Percentiles rank a stretch among this genome's conserved stretches.
phyloP scores from a whole-genome alignment of 1,140 invertebrate genomes.

The Bradysia coprophila region DNA sequence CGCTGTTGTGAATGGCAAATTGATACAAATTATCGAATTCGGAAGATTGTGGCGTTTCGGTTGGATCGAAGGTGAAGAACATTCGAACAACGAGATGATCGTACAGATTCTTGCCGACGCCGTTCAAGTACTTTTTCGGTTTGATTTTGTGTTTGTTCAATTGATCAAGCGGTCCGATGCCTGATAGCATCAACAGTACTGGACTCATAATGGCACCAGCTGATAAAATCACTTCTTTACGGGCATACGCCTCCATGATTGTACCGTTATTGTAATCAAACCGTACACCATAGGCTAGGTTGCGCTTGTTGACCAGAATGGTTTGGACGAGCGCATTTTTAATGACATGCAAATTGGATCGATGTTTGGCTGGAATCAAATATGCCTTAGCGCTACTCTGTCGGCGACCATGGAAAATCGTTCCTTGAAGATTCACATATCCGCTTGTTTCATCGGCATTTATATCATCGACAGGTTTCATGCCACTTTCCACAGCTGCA shows the following conservation, averaged over 20 bases:
- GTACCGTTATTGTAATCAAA: conserved; percentile 44
- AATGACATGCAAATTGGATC: conserved; percentile 51
- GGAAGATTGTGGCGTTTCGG: conserved; percentile 54
- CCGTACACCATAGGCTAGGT: conserved; percentile 53
- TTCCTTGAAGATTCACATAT: conserved; percentile 24
- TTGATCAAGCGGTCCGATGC: conserved; percentile 31
- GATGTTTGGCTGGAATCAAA: conserved; percentile 42
- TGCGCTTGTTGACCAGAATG: conserved; percentile 48
- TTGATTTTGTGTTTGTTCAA: conserved; percentile 36
- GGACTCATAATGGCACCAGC: conserved; percentile 32
- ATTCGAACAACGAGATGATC: conserved; percentile 54
- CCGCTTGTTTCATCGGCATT: conserved; percentile 50
- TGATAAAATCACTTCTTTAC: conserved; percentile 27
- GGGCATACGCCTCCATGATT: conserved; percentile 13
- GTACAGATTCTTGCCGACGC: conserved; percentile 67
- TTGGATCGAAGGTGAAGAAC: conserved; percentile 62
- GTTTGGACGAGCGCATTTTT: conserved; percentile 59
- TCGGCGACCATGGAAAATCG: conserved; percentile 48
- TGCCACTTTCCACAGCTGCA: conserved; percentile 6
- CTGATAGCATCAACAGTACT: conserved; percentile 38
- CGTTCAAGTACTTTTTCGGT: conserved; percentile 30
- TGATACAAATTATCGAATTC: conserved; percentile 59
- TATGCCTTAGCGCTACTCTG: conserved; percentile 59
- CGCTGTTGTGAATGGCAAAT: conserved; percentile 58
- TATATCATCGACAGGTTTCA: conserved; percentile 38